These are phyloP conservation scores for Cylloceria caligata DNA, from an alignment of 2,888 invertebrate species.

Conservation along the genomic window DNA sequence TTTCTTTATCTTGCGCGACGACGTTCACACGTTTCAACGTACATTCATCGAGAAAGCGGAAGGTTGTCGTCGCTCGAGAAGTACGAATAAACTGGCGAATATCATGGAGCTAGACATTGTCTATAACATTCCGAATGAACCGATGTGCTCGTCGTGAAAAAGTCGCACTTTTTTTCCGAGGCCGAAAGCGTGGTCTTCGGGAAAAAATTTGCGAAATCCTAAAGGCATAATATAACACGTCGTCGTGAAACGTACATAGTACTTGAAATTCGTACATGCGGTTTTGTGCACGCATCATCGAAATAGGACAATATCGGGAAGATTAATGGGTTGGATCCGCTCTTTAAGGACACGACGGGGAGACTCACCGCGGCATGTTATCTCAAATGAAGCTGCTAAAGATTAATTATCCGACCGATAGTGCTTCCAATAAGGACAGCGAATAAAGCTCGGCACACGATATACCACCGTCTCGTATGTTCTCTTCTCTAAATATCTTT, in stretches of 20 bases:
- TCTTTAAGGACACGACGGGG: slow-evolving; percentile 12
- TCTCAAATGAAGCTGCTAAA: slow-evolving; percentile 19
- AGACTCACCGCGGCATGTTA: slow-evolving; percentile 36
- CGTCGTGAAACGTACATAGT: neutral
- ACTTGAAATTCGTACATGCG: slow-evolving; percentile 3
- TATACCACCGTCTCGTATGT: slow-evolving; percentile 10
- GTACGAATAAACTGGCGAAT: slow-evolving; percentile 25
- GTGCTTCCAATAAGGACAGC: slow-evolving; percentile 60
- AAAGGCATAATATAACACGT: neutral
- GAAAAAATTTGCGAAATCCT: neutral
- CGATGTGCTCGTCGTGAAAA: slow-evolving; percentile 53
- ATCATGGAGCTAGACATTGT: slow-evolving; percentile 26
- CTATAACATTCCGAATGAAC: slow-evolving; percentile 46
- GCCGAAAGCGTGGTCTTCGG: neutral
- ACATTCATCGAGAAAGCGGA: slow-evolving; percentile 22
- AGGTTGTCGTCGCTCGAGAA: slow-evolving; percentile 3
- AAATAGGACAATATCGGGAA: slow-evolving; percentile 38
- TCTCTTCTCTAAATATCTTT: slow-evolving; percentile 16
- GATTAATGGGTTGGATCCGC: slow-evolving; percentile 25
- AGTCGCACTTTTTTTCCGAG: neutral
- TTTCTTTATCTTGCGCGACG: slow-evolving; percentile 1
- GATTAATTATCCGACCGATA: slow-evolving; percentile 37
- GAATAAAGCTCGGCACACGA: slow-evolving; percentile 48
- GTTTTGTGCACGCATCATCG: neutral
- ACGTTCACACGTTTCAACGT: slow-evolving; percentile 3